Evolutionary conservation across 2,113 vertebrate genomes (phyloP), one percentile per base, ranked within the genome.

Genomic region (Xyliphius kryptos): DNA sequence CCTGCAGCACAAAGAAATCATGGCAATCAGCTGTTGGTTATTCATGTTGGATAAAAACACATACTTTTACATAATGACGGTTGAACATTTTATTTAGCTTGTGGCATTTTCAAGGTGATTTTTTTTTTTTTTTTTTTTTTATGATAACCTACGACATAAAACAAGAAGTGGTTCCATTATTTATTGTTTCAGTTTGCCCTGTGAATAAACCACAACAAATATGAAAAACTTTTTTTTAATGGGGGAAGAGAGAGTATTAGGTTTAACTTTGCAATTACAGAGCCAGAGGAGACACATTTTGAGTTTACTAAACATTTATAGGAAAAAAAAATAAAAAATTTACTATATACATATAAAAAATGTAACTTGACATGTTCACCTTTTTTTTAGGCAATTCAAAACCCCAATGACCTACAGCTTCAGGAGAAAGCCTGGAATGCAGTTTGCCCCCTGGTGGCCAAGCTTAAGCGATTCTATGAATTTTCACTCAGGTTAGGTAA

Each of bases 341-440:
- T 26, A 32, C n/a, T n/a, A n/a, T n/a, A n/a, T n/a, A n/a, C n/a
- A n/a, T n/a, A n/a, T n/a, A n/a, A n/a, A n/a, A n/a, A n/a, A n/a
- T n/a, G n/a, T n/a, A n/a, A n/a, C n/a, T n/a, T n/a, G n/a, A n/a
- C n/a, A n/a, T n/a, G n/a, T n/a, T n/a, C n/a, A n/a, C n/a, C n/a
- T n/a, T n/a, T n/a, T 57, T 8, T 40, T 36, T 71, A 95, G 92
- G 92, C 92, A 67, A 95, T 94, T 75, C 90, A 92, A 76, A 92
- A 92, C 73, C 90, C 92, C 17, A 87, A 86, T 15, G 91, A 95
- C 80, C 83, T 90, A 17, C 88, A 87, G 73, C 85, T 94, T 21
- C 92, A 95, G 81, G 91, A 95, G 77, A 89, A 89, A 71, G 92
- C 92, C 53, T 95, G 92, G 92, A 88, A 90, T 0, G 90, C 92